Evolutionary conservation across 1,140 invertebrate species (phyloP), one percentile per base, ranked within the genome.

Genomic region (Euglossa dilemma): DNA sequence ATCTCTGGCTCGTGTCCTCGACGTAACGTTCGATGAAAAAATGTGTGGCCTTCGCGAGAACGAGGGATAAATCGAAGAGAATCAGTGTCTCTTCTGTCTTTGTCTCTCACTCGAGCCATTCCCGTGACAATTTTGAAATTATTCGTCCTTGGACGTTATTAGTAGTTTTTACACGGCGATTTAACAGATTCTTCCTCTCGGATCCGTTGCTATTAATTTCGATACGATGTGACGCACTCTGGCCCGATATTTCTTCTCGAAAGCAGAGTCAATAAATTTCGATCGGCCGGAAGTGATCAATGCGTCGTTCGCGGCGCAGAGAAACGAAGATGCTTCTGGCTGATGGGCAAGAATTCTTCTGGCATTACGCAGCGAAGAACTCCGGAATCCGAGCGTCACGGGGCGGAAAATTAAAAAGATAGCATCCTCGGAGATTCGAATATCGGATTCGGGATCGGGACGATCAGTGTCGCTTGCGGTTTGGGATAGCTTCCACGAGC

Each of bases 341-440:
- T 28, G 50, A 45, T 63, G 50, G 14, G 57, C 72, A 45, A 20
- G 64, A 56, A 66, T 81, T 76, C 80, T 67, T 81, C 50, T 23
- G 25, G 45, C 67, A 63, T 80, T 80, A 80, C 77, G 77, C 77
- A 25, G 66, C 69, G 9, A n/a, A 20, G 25, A 3, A 23, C 18
- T 12, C n/a, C 11, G 52, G 67, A 61, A 71, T 59, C 52, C 67
- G 45, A 50, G 56, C 52, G 54, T 79, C 57, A 28, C 67, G 43
- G 20, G 57, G 25, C 28, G 45, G 69, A 23, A 80, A 74, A 25
- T 11, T 74, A 52, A 56, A 64, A 28, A 80, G 79, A 52, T 80
- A 74, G 79, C 69, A 45, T 28, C 56, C 14, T 45, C 63, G 9
- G 45, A 45, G 6, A 45, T 18, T 28, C 20, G 28, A 16, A 20